Percentiles rank a stretch among this genome's conserved stretches.
phyloP scores from a whole-genome alignment of 2,888 invertebrate species.

The Sarcophaga caerulescens region DNA sequence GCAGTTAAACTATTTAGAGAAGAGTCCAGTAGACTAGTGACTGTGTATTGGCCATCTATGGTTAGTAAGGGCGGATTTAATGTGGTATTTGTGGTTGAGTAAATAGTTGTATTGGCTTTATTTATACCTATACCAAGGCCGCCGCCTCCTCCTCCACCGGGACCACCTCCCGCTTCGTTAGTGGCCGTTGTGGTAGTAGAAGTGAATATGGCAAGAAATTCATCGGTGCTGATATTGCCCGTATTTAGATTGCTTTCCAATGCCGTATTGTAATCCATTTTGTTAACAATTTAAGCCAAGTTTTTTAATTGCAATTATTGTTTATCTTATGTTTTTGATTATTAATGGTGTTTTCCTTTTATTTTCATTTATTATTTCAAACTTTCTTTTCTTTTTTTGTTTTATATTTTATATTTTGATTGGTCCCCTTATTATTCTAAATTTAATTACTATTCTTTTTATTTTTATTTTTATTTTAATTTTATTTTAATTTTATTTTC shows the following conservation, averaged over 20 bases:
- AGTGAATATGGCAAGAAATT: constrained; percentile 80
- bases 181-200: constrained; percentile 74
- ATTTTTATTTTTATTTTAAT: too few relatives aligned
- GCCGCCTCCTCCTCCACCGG: constrained; percentile 52
- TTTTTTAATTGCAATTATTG: too few relatives aligned
- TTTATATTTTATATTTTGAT: background rate
- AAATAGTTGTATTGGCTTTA: constrained; percentile 43
- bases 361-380: constrained; percentile 19
- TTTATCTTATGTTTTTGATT: too few relatives aligned
- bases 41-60: constrained; percentile 74
- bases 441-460: too few relatives aligned
- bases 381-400: background rate
- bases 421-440: constrained; percentile 44
- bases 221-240: constrained; percentile 81
- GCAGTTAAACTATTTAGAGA: constrained; percentile 57
- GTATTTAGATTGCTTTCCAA: constrained; percentile 77
- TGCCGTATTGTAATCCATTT: constrained; percentile 78
- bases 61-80: constrained; percentile 76
- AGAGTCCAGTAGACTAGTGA: constrained; percentile 73
- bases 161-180: constrained; percentile 61
- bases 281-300: background rate
- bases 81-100: constrained; percentile 62
- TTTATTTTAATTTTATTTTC: too few relatives aligned
- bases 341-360: constrained; percentile 8
- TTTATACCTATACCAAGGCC: background rate